phyloP scores from a whole-genome alignment of 2,888 invertebrate genomes.

The Heteromyza rotundicornis region DNA sequence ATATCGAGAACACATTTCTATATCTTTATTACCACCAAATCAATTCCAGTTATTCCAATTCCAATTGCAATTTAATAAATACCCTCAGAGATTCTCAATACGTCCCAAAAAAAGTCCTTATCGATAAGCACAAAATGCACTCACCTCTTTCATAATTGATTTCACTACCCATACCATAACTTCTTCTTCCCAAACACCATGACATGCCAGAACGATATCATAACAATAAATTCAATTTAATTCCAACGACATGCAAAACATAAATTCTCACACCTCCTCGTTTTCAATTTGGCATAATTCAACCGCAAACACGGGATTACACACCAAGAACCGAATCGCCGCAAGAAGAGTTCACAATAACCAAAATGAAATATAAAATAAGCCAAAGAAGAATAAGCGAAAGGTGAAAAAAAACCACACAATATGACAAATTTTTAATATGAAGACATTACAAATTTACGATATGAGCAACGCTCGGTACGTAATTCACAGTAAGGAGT shows the following conservation, averaged over 20 bases:
- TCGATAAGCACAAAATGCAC: too few species aligned
- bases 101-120: too few species aligned
- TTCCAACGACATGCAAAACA: conserved; percentile 33
- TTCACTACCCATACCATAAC: too few species aligned
- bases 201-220: background rate
- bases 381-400: background rate
- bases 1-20: too few species aligned
- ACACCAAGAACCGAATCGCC: background rate
- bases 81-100: too few species aligned
- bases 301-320: conserved; percentile 5
- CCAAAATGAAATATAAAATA: background rate
- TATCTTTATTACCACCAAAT: too few species aligned
- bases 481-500: conserved; percentile 6
- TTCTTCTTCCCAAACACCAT: too few species aligned
- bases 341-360: background rate
- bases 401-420: background rate
- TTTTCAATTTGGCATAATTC: conserved; percentile 26
- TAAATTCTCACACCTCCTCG: conserved; percentile 14
- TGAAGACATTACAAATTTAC: conserved; percentile 50
- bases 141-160: too few species aligned
- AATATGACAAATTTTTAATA: conserved; percentile 49
- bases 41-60: too few species aligned
- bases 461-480: conserved; percentile 23
- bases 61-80: too few species aligned
- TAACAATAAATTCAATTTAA: conserved; percentile 34